Percentiles rank a stretch among this genome's conserved stretches.
Conservation (phyloP, 2,888 invertebrate species). For the Polia nebulosa region DNA sequence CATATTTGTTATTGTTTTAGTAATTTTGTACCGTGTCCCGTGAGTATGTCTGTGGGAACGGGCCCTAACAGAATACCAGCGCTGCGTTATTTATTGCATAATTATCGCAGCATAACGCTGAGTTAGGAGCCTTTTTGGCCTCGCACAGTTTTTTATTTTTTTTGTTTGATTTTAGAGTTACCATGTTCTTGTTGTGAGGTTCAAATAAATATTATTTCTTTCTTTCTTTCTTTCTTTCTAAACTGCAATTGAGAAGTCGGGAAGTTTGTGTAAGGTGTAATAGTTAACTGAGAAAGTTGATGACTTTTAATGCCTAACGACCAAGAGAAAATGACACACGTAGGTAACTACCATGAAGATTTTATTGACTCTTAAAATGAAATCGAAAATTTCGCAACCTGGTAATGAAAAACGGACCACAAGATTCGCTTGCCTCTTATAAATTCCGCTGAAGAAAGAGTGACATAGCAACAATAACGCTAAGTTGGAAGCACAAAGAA, state of each 20-base stretch:
- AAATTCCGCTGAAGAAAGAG: conserved; percentile 1
- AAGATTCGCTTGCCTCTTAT: conserved; percentile 13
- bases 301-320: background rate
- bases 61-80: no score
- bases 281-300: background rate
- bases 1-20: no score
- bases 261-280: conserved; percentile 5
- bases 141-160: no score
- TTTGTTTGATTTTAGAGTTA: no score
- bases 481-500: conserved; percentile 4
- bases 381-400: background rate
- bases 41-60: no score
- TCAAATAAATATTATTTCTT: no score
- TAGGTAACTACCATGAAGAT: background rate
- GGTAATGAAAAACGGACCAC: background rate
- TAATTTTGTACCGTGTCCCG: no score
- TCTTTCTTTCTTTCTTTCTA: no score
- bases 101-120: no score
- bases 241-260: background rate
- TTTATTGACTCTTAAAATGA: conserved; percentile 1
- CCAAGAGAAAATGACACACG: background rate
- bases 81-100: no score
- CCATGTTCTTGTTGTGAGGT: no score
- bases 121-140: no score
- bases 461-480: conserved; percentile 20